Percentiles rank a stretch among this genome's conserved stretches.
Evolutionary conservation across 1,140 invertebrate genomes (phyloP).

Genomic region (Panagrolaimus sp.): DNA sequence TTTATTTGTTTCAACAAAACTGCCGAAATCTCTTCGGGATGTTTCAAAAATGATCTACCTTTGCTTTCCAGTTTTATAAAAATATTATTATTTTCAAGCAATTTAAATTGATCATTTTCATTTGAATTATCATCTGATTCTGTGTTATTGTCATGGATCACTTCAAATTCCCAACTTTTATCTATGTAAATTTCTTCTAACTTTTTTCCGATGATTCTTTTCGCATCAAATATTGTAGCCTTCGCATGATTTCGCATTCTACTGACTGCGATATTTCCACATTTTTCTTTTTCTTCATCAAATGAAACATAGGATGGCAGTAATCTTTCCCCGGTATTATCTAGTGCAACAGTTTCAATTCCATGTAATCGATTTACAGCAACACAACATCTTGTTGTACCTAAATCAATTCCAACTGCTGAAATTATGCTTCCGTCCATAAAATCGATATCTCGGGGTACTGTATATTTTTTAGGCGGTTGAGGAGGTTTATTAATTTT

Average conservation of each 20-base stretch:
- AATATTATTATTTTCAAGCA: neutral
- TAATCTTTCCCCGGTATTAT: neutral
- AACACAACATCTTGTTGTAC: neutral
- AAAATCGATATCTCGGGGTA: too few relatives aligned
- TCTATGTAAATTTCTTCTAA: neutral
- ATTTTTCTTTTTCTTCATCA: neutral
- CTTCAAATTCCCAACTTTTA: neutral
- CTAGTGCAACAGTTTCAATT: neutral
- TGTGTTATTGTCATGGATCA: neutral
- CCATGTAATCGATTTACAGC: neutral
- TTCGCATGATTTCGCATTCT: neutral
- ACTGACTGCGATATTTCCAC: neutral
- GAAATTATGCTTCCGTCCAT: too few relatives aligned
- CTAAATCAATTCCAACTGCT: conserved; percentile 4
- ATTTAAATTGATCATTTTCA: neutral
- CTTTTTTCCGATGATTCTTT: conserved; percentile 3
- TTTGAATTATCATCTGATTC: neutral
- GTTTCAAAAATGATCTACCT: neutral
- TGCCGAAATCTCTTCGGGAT: conserved; percentile 13
- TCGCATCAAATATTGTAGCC: neutral
- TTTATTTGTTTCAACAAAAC: neutral
- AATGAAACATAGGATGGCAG: neutral
- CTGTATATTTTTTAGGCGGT: too few relatives aligned
- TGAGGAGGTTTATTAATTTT: too few relatives aligned
- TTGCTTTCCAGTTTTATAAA: neutral